Percentiles rank a stretch among this genome's conserved stretches.
Conservation (phyloP, 2,797 vertebrate genomes). For the Lutjanus argentimaculatus region DNA sequence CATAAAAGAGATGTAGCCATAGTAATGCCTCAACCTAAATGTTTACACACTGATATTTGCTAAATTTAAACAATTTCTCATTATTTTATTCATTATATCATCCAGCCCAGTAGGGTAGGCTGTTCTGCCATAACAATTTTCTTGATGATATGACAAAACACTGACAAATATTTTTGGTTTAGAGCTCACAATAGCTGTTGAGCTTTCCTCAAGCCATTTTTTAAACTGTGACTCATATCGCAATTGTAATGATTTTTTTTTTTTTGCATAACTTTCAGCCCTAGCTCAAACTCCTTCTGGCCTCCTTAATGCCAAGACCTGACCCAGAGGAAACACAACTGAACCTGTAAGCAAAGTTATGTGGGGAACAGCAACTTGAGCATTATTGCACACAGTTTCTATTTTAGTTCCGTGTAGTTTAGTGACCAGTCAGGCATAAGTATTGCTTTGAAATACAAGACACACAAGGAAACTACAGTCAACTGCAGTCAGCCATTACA, state of each 20-base stretch:
- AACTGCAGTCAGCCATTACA: background rate
- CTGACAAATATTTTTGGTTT: too few species aligned
- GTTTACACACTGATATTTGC: background rate
- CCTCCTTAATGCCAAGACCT: background rate
- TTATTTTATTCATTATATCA: background rate
- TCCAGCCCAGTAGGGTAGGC: too few species aligned
- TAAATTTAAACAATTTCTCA: background rate
- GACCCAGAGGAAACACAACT: conserved; percentile 63
- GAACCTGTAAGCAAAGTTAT: conserved; percentile 48
- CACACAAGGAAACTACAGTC: background rate
- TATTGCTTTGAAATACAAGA: conserved; percentile 27
- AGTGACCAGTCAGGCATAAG: background rate
- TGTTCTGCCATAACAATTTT: too few species aligned
- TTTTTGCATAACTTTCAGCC: too few species aligned
- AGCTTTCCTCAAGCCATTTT: too few species aligned
- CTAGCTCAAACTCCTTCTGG: background rate
- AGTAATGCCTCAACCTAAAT: background rate
- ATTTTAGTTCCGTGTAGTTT: conserved; percentile 31
- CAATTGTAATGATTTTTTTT: too few species aligned
- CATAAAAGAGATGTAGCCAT: background rate
- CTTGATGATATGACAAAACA: too few species aligned
- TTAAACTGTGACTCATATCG: too few species aligned
- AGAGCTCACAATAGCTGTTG: too few species aligned
- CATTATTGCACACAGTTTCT: conserved; percentile 18
- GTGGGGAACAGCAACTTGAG: conserved; percentile 19